Conservation (phyloP, 2,888 invertebrate genomes). For the Eristalinus sepulchralis region DNA sequence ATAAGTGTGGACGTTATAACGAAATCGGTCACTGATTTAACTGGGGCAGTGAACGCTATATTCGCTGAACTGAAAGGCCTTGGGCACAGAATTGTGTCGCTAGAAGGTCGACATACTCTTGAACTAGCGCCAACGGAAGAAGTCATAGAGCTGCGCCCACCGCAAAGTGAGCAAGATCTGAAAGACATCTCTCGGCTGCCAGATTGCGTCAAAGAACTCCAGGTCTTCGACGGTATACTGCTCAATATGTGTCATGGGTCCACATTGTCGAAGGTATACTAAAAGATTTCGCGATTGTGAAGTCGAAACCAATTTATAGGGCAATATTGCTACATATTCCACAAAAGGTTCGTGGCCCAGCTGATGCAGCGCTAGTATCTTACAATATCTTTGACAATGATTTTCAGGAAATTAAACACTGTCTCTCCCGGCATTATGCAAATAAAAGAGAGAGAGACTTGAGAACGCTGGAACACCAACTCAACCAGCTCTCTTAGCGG, state of each 20-base stretch:
- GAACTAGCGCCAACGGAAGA: too few relatives aligned
- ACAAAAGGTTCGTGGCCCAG: slow-evolving; percentile 11
- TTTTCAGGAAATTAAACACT: slow-evolving; percentile 60
- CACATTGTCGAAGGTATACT: not conserved
- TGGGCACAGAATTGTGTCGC: too few relatives aligned
- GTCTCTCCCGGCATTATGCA: slow-evolving; percentile 67
- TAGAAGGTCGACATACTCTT: too few relatives aligned
- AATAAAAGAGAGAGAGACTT: slow-evolving; percentile 7
- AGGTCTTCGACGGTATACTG: not conserved
- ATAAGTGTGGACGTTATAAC: too few relatives aligned
- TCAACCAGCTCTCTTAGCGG: slow-evolving; percentile 37
- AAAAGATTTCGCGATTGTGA: slow-evolving; percentile 8
- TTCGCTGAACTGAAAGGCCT: too few relatives aligned
- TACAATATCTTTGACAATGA: slow-evolving; percentile 42
- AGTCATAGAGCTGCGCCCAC: not conserved
- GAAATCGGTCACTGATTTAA: too few relatives aligned
- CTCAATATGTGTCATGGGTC: not conserved
- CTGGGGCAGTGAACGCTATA: too few relatives aligned
- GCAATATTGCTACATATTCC: slow-evolving; percentile 12
- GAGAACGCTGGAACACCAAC: slow-evolving; percentile 10
- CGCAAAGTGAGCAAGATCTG: not conserved
- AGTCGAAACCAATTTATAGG: not conserved
- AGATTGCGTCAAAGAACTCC: not conserved
- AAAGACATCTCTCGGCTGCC: not conserved
- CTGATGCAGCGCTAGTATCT: slow-evolving; percentile 10